Percentiles rank a stretch among this genome's conserved stretches.
These are phyloP conservation scores for Rhabdomys pumilio DNA, from an alignment of 2,797 vertebrate genomes.

Conservation along the genomic window DNA sequence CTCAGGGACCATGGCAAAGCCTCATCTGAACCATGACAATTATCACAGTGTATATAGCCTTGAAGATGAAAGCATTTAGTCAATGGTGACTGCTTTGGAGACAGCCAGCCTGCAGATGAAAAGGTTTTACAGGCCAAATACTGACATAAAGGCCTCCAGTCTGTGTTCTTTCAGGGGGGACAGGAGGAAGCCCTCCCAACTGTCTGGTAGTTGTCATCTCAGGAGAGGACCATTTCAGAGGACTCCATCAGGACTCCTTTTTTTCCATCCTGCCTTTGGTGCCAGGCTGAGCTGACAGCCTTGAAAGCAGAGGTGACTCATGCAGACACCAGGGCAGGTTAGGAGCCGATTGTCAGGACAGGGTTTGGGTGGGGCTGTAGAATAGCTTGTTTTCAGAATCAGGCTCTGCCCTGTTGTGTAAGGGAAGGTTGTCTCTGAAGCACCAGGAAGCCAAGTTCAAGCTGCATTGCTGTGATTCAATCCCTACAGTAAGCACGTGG, in stretches of 20 bases:
- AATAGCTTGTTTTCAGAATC: not conserved
- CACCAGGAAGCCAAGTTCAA: not conserved
- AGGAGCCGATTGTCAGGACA: not conserved
- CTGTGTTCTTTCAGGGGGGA: not conserved
- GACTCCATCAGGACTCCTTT: not conserved
- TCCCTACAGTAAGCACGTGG: too few relatives aligned
- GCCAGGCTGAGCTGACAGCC: not conserved
- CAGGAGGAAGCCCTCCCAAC: not conserved
- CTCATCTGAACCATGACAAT: not conserved
- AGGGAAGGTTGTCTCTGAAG: not conserved
- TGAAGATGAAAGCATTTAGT: not conserved
- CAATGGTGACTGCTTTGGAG: not conserved
- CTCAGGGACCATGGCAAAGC: not conserved
- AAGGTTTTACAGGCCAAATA: not conserved
- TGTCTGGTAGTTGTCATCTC: not conserved
- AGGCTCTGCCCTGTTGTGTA: not conserved
- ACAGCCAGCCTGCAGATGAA: not conserved
- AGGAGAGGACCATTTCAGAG: not conserved
- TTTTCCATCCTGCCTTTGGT: not conserved
- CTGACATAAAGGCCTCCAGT: not conserved
- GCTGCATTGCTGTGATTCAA: not conserved
- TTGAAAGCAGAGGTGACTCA: not conserved
- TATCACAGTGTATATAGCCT: not conserved
- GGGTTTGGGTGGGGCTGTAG: conserved; percentile 5
- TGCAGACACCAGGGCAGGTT: not conserved